Base-by-base conservation (phyloP, 37 sponge, comb jelly and placozoan genomes). In the Dysidea cf. avara region DNA sequence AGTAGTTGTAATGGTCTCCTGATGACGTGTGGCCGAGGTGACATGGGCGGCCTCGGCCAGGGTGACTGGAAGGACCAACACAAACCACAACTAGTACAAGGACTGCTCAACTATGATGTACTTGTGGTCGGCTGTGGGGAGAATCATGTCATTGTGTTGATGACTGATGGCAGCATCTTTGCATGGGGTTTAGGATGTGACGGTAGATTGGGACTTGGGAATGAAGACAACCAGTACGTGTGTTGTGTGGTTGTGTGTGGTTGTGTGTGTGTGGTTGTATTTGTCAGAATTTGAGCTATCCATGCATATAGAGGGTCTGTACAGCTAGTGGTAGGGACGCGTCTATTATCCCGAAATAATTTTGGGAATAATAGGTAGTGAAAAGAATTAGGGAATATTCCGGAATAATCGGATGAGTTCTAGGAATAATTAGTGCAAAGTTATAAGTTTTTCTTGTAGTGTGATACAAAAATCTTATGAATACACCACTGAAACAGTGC, bases 1-100 rank as follows among this genome's bases (percentile, higher is more conserved):
- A 59, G 88, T 17, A 97, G 67, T 67, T 95, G 94, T 55, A 97
- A 94, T 25, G 90, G 90, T 6, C 80, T 97, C 33, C 71, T 92
- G 47, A 82, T 97, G 92, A 78, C 92, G 0, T 91, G 95, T 81
- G 99, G 99, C 18, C 60, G 81, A 31, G 92, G 89, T 0, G 59
- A 82, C 30, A 36, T 33, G 11, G 93, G 88, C 3, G 86, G 80
- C 46, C 85, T 94, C 5, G 99, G 99, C 30, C 85, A 90, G 48
- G 55, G 58, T 1, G 56, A 75, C 68, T 22, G 43, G 35, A 56
- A 69, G 36, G 92, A 92, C 61, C 85, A 68, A 66, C 56, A 56
- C 49, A 83, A 75, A 17, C 97, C 97, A 63, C 71, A 66, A 46
- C 66, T 97, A 6, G 56, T 91, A 18, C 86, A 94, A 51, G 75